A percentile compares a stretch with the other conserved stretches of the same genome.
Conservation (phyloP, 2,797 vertebrate species). For the Sarcophilus harrisii region DNA sequence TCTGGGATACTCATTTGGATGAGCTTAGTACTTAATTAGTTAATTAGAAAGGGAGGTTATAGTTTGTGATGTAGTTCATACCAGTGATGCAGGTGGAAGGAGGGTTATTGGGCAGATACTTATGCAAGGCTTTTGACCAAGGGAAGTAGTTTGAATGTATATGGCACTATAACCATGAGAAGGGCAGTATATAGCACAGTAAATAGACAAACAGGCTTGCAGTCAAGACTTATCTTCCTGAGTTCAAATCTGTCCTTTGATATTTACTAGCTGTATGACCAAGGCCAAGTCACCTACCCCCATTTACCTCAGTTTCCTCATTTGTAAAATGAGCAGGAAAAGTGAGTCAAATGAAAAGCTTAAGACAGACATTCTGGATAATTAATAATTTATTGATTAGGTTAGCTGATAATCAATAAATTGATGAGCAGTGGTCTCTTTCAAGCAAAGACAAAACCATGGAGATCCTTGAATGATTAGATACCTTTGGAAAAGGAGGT, state of each 20-base stretch:
- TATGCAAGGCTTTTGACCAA: background rate
- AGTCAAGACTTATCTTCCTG: background rate
- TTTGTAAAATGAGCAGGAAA: background rate
- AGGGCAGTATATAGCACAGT: background rate
- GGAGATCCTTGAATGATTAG: background rate
- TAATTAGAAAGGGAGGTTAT: conserved; percentile 17
- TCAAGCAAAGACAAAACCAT: background rate
- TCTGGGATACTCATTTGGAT: conserved; percentile 3
- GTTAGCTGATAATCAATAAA: background rate
- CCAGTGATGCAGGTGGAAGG: background rate
- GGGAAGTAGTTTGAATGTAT: background rate
- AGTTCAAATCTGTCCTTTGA: background rate
- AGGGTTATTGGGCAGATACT: background rate
- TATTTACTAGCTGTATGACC: background rate
- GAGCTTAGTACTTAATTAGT: background rate
- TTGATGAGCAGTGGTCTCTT: background rate
- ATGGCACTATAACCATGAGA: background rate
- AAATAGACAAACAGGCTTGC: background rate
- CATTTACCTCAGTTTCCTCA: background rate
- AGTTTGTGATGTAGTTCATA: background rate
- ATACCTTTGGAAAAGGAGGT: background rate
- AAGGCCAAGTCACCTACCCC: background rate
- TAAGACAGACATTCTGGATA: background rate
- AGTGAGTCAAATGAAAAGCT: background rate
- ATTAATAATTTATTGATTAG: background rate